phyloP scores from a whole-genome alignment of 2,113 vertebrate genomes.

The Octodon degus region DNA sequence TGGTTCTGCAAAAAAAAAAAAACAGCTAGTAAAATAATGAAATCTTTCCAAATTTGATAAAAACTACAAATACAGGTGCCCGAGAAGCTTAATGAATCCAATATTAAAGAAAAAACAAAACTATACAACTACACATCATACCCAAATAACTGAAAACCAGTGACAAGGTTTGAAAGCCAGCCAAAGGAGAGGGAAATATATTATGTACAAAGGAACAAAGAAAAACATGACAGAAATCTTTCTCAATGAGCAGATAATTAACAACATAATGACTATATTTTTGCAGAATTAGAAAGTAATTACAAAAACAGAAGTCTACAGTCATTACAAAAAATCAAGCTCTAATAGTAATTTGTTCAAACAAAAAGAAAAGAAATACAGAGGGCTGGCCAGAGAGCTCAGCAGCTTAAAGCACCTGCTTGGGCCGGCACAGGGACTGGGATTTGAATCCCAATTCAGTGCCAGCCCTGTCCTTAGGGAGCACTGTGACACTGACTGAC shows the following conservation, averaged over 20 bases:
- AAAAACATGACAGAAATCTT: background rate
- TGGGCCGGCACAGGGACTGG: too few species aligned
- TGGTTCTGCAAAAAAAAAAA: too few species aligned
- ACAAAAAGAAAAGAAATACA: constrained; percentile 1
- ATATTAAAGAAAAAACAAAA: background rate
- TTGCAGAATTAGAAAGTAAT: background rate
- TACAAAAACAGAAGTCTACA: background rate
- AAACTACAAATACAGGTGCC: background rate
- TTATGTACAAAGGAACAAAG: background rate
- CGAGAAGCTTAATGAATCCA: background rate
- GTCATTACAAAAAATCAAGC: background rate
- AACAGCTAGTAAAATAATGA: constrained; percentile 30
- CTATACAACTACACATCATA: background rate
- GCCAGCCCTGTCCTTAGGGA: too few species aligned
- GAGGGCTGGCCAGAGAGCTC: background rate
- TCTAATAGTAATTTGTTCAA: background rate
- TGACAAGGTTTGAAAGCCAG: background rate
- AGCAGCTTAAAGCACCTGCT: too few species aligned
- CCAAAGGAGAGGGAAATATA: background rate
- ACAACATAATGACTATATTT: background rate
- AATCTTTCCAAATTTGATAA: background rate
- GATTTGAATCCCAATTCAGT: too few species aligned
- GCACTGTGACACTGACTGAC: too few species aligned
- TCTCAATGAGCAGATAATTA: background rate
- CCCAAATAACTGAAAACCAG: background rate